Base-by-base conservation (phyloP, 2,888 invertebrate genomes). In the Drosophila incognita region DNA sequence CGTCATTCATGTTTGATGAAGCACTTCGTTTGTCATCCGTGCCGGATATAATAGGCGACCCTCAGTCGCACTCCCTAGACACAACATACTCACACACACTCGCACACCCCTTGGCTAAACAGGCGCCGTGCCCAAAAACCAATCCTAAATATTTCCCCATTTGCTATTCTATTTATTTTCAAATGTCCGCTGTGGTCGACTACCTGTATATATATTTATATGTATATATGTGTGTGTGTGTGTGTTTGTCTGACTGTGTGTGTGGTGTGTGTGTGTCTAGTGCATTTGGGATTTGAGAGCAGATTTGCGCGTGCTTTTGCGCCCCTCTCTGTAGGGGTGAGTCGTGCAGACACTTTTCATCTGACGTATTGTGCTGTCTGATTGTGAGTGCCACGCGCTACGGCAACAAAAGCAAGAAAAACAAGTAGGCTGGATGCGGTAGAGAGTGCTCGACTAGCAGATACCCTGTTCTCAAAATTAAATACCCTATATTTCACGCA, bases 1-100 rank as follows among this genome's bases (percentile, higher is more conserved):
- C 54, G 42, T 31, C 71, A 85, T 85, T 81, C 75, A 85, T 83
- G 81, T 85, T 85, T 87, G 84, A 85, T 85, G 79, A 87, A 83
- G 86, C 86, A 87, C 87, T 80, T 78, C 64, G 78, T 59, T 66
- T 70, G 60, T 61, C 65, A 65, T 35, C 38, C 63, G 42, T 40
- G 61, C 60, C 70, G 77, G 74, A 80, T 69, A 73, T 73, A 79
- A 66, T 69, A 57, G 76, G 36, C 73, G 69, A 77, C 76, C 76
- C 78, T 73, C 49, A 35, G 52, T 36, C 31, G 35, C 49, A 27
- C n/a, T 65, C 61, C 61, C 65, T 40, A 60, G 60, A 29, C 33
- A 3, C 40, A 52, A 52, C 21, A 13, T 48, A 27, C 42, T 48
- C 21, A 18, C 60, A 15, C 49, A 49, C 56, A 21, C 29, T 46